Evolutionary conservation across 2,888 invertebrate genomes (phyloP).

Genomic region (Thymelicus acteon): DNA sequence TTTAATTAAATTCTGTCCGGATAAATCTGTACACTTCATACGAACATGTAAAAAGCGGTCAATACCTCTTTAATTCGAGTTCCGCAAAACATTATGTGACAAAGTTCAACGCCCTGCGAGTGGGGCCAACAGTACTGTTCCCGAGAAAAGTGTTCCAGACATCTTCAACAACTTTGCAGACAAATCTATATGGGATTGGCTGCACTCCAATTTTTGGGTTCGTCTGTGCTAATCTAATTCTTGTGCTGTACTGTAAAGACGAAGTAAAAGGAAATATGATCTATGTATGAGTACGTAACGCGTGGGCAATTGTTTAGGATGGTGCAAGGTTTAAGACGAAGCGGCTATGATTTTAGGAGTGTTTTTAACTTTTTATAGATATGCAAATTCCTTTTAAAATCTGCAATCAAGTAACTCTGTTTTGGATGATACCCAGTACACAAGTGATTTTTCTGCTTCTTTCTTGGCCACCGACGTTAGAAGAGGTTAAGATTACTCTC

Average conservation of each 20-base stretch:
- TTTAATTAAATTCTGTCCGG: background rate
- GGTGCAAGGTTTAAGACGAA: slow-evolving; percentile 12
- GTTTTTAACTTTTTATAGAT: no score
- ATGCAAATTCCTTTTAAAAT: no score
- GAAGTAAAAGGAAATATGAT: slow-evolving; percentile 36
- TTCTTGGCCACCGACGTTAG: no score
- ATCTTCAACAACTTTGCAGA: slow-evolving; percentile 40
- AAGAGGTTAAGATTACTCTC: no score
- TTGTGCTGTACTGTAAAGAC: slow-evolving; percentile 5
- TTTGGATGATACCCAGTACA: no score
- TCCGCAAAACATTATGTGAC: slow-evolving; percentile 33
- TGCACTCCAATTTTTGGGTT: slow-evolving; percentile 38
- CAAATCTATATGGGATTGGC: slow-evolving; percentile 44
- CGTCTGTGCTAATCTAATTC: background rate
- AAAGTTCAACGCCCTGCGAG: slow-evolving; percentile 40
- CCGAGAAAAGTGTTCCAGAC: slow-evolving; percentile 42
- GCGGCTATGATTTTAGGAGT: background rate
- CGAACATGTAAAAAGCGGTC: slow-evolving; percentile 25
- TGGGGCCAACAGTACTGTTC: slow-evolving; percentile 20
- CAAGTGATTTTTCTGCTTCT: no score
- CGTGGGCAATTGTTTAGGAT: slow-evolving; percentile 20
- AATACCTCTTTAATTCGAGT: slow-evolving; percentile 25
- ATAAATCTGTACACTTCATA: slow-evolving; percentile 1
- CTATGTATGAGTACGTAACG: slow-evolving; percentile 8
- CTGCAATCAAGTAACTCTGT: no score